phyloP scores from a whole-genome alignment of 2,888 invertebrate genomes.

The Asteroscopus sphinx region DNA sequence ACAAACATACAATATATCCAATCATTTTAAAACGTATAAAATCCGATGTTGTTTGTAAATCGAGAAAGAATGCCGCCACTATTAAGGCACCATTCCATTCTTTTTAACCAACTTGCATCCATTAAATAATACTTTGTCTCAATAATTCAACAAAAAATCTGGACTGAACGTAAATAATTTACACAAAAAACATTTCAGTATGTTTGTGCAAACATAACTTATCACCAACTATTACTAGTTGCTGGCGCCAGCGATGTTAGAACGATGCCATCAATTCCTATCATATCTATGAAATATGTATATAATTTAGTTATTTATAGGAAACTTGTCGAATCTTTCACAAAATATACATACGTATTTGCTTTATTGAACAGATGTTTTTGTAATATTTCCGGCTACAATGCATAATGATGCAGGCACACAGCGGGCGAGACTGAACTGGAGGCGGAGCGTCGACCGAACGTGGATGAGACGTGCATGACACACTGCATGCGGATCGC shows the following conservation, averaged over 20 bases:
- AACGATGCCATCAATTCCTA: conserved; percentile 52
- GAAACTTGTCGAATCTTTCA: conserved; percentile 38
- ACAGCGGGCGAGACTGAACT: no score
- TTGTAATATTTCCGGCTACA: conserved; percentile 34
- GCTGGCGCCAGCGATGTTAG: conserved; percentile 50
- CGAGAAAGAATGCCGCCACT: conserved; percentile 40
- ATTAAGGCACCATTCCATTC: conserved; percentile 36
- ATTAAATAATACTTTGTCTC: conserved; percentile 30
- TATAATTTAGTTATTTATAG: conserved; percentile 53
- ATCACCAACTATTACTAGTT: conserved; percentile 43
- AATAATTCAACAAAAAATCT: conserved; percentile 48
- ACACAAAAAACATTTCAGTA: conserved; percentile 48
- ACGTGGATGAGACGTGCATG: no score
- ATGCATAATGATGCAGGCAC: no score
- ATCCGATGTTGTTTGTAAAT: conserved; percentile 36
- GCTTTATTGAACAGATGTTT: conserved; percentile 35
- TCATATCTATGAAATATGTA: conserved; percentile 51
- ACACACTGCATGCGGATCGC: no score
- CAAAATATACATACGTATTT: conserved; percentile 39
- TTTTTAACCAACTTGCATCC: conserved; percentile 35
- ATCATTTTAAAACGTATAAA: conserved; percentile 28
- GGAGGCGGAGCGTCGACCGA: no score
- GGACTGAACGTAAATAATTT: conserved; percentile 49
- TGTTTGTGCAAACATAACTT: conserved; percentile 54
- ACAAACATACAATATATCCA: conserved; percentile 23